Evolutionary conservation across 2,797 vertebrate genomes (phyloP).

Genomic region (Lagothrix lagotricha): DNA sequence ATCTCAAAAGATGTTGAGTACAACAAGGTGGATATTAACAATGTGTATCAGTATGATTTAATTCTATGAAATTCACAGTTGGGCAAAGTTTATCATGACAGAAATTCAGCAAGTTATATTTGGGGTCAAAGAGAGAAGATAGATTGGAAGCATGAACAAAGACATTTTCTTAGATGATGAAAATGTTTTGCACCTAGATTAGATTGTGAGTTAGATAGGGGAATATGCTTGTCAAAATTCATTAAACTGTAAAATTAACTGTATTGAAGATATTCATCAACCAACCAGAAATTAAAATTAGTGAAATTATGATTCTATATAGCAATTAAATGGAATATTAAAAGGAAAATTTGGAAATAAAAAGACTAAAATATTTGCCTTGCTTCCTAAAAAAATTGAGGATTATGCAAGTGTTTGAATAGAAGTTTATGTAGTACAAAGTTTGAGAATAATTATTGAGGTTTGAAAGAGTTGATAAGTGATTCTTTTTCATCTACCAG

Average conservation of each 20-base stretch:
- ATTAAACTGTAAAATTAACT: neutral
- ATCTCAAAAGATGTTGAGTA: neutral
- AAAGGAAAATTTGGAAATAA: neutral
- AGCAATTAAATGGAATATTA: neutral
- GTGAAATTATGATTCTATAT: neutral
- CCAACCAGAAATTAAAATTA: neutral
- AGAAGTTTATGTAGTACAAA: no score
- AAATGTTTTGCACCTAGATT: neutral
- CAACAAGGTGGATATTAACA: neutral
- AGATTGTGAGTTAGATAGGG: neutral
- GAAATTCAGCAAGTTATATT: neutral
- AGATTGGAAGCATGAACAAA: neutral
- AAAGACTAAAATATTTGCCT: neutral
- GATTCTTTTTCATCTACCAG: neutral
- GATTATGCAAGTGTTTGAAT: neutral
- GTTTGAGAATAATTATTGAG: neutral
- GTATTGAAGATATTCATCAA: neutral
- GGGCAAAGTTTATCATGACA: neutral
- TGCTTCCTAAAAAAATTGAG: neutral
- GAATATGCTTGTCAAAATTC: neutral
- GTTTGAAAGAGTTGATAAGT: neutral
- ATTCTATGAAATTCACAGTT: neutral
- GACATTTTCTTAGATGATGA: neutral
- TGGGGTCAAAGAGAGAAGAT: neutral
- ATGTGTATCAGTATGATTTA: neutral